These are phyloP conservation scores for Diloba caeruleocephala DNA, from an alignment of 2,888 invertebrate species.

Conservation along the genomic window DNA sequence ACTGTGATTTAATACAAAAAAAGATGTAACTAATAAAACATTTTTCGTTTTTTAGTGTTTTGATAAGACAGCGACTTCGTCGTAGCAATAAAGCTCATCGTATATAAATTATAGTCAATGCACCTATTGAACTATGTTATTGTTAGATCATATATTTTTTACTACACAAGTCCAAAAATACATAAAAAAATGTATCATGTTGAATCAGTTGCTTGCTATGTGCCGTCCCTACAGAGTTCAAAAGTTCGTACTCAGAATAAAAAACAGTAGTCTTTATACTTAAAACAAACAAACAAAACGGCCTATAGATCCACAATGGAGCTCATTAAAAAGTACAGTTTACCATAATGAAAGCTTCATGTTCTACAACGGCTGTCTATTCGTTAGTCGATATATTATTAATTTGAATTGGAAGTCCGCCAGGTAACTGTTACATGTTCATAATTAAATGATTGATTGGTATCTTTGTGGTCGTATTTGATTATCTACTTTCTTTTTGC, in stretches of 20 bases:
- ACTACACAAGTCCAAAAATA: no score
- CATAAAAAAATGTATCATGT: slow-evolving; percentile 6
- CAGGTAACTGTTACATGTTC: slow-evolving; percentile 36
- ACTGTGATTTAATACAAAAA: no score
- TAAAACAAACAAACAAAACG: slow-evolving; percentile 37
- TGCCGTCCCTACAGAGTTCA: slow-evolving; percentile 1
- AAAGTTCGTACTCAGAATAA: slow-evolving; percentile 16
- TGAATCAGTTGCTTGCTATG: neutral
- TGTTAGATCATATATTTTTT: no score
- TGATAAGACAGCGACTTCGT: no score
- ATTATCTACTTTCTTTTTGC: slow-evolving; percentile 32
- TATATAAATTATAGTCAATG: no score
- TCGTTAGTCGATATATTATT: slow-evolving; percentile 47
- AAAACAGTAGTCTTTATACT: slow-evolving; percentile 24
- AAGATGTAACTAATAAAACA: no score
- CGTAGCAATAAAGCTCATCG: no score
- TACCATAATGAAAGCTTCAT: slow-evolving; percentile 51
- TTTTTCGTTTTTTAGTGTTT: no score
- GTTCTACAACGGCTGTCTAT: slow-evolving; percentile 39
- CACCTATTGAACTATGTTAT: no score
- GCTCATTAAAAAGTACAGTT: slow-evolving; percentile 47
- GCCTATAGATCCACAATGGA: slow-evolving; percentile 31
- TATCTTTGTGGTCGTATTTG: slow-evolving; percentile 37
- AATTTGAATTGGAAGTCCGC: slow-evolving; percentile 50
- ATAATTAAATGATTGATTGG: slow-evolving; percentile 51